Conservation (phyloP, 2,888 invertebrate genomes). For the Acleris literana region DNA sequence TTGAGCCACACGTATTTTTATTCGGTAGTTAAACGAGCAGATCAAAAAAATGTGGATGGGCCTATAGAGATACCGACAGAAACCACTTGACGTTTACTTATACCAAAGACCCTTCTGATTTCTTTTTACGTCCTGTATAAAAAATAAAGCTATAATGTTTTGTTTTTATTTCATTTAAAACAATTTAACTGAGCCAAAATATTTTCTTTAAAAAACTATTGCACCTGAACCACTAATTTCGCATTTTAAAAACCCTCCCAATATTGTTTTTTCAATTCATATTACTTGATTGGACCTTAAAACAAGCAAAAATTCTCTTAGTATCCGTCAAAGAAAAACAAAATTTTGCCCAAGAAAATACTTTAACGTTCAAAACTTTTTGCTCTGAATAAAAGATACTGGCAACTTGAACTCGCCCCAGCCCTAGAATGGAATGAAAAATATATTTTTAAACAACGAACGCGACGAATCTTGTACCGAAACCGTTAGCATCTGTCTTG, state of each 20-base stretch:
- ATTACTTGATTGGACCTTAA: too few species aligned
- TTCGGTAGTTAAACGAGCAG: conserved; percentile 19
- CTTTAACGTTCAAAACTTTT: too few species aligned
- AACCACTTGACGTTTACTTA: conserved; percentile 31
- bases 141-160: too few species aligned
- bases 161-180: too few species aligned
- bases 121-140: conserved; percentile 17
- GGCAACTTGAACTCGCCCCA: conserved; percentile 6
- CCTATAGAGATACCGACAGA: conserved; percentile 19
- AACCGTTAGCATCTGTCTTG: conserved; percentile 48
- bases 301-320: too few species aligned
- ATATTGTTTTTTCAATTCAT: too few species aligned
- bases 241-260: too few species aligned
- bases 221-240: too few species aligned
- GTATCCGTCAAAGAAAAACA: neutral
- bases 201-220: too few species aligned
- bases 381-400: neutral
- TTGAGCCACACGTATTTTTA: conserved; percentile 22
- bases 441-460: conserved; percentile 28
- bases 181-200: too few species aligned
- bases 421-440: conserved; percentile 15
- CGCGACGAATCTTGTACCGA: conserved; percentile 31
- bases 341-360: conserved; percentile 1
- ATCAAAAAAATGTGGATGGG: conserved; percentile 16
- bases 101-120: conserved; percentile 7